Percentiles rank a stretch among this genome's conserved stretches.
These are phyloP conservation scores for Agriopis aurantiaria DNA, from an alignment of 2,888 invertebrate genomes.

Conservation along the genomic window DNA sequence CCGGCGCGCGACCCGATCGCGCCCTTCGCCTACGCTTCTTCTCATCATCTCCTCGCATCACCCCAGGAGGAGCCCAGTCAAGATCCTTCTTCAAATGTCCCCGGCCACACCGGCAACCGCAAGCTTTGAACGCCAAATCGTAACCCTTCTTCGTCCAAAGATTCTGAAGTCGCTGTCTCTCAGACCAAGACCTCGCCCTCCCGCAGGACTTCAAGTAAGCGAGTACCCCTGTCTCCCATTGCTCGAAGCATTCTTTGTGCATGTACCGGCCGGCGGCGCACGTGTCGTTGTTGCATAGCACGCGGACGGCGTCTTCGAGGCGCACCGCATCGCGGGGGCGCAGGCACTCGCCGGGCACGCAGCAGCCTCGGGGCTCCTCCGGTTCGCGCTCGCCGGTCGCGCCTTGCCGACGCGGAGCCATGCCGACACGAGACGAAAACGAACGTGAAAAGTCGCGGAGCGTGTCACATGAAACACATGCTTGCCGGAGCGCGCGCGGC, in stretches of 20 bases:
- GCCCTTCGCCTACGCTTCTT: constrained; percentile 79
- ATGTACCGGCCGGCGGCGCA: constrained; percentile 96
- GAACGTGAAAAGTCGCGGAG: constrained; percentile 73
- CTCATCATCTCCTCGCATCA: constrained; percentile 81
- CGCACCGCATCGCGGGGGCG: constrained; percentile 88
- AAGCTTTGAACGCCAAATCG: constrained; percentile 97
- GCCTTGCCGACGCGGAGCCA: constrained; percentile 84
- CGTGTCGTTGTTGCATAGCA: constrained; percentile 97
- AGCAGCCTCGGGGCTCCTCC: constrained; percentile 89
- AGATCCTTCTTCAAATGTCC: constrained; percentile 98
- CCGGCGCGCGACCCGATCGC: constrained; percentile 71
- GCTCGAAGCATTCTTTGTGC: constrained; percentile 98
- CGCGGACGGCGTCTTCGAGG: constrained; percentile 93
- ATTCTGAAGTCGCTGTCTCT: constrained; percentile 97
- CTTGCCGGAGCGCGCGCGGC: constrained; percentile 86
- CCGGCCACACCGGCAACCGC: constrained; percentile 96
- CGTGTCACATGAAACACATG: constrained; percentile 87
- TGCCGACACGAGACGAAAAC: constrained; percentile 78
- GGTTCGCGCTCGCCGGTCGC: constrained; percentile 80
- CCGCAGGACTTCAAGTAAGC: constrained; percentile 96
- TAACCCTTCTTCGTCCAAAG: constrained; percentile 99
- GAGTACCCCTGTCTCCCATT: constrained; percentile 96
- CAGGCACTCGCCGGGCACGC: constrained; percentile 94
- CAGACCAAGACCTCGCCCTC: constrained; percentile 97
- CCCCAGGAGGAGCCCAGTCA: constrained; percentile 94